Conservation (phyloP, 2,113 vertebrate genomes). For the Heloderma charlesbogerti region DNA sequence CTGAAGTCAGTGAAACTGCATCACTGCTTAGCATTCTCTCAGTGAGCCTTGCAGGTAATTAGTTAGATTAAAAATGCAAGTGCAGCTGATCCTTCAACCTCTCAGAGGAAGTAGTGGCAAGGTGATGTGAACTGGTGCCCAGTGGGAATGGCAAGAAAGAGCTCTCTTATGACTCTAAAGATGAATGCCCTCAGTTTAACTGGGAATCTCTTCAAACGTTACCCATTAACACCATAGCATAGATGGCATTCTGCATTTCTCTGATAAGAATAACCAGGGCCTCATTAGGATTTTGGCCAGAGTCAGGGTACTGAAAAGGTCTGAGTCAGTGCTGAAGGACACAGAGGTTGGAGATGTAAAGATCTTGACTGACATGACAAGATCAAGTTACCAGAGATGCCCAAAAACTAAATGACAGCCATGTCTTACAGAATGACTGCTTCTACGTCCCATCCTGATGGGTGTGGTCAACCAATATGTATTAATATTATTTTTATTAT, state of each 20-base stretch:
- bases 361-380: neutral
- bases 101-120: slow-evolving; percentile 19
- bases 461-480: neutral
- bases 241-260: neutral
- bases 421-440: neutral
- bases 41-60: slow-evolving; percentile 19
- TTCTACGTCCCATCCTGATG: neutral
- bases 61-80: slow-evolving; percentile 44
- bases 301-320: neutral
- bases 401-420: neutral
- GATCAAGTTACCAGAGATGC: neutral
- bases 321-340: neutral
- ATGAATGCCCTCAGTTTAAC: neutral
- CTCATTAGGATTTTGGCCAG: neutral
- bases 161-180: rapidly evolving
- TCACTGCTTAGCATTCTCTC: neutral
- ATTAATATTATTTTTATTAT: neutral
- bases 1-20: neutral
- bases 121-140: neutral
- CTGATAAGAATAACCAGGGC: neutral
- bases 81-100: slow-evolving; percentile 41
- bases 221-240: neutral
- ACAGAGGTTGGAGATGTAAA: neutral
- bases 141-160: neutral
- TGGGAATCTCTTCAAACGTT: neutral